Evolutionary conservation across 1,140 invertebrate genomes (phyloP), one percentile per base, ranked within the genome.

Genomic region (Pseudoatta argentina): DNA sequence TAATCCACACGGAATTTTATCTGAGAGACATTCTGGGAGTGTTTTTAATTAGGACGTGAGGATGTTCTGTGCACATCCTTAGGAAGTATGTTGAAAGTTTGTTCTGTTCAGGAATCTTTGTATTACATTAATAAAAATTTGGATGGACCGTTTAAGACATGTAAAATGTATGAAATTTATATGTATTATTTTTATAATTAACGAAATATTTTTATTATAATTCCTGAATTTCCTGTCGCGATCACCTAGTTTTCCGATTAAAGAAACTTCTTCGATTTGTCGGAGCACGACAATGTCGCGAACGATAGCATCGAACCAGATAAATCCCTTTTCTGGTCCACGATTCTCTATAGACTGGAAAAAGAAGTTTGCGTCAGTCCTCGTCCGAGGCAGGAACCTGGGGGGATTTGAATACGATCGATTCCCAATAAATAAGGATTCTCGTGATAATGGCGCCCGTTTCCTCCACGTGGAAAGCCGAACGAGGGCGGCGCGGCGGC

Each of bases 391-490:
- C 55, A 61, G 61, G 76, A 79, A 69, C 72, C 66, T 34, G 44
- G 78, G 75, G 79, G 91, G 91, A 93, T 93, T 93, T 93, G 92
- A 93, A 93, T 93, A 92, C 91, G 92, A 93, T 93, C 92, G 92
- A 93, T 93, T 92, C 87, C 77, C 92, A 93, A 93, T 93, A 93
- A 93, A 93, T 93, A 93, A 93, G 92, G 92, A 93, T 93, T 92
- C 91, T 87, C 91, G 91, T 91, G 91, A 93, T 93, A 92, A 93
- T 92, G 91, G 91, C 88, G 83, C 73, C 78, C 88, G 87, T 86
- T 87, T 87, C 88, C 86, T 93, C 88, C 82, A 88, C 85, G 88
- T 87, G 88, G 85, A 88, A 88, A 75, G 79, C 79, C 73, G 79
- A 86, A 79, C 53, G 81, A 91, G 76, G 85, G 63, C 27, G 61